A percentile compares a stretch with the other conserved stretches of the same genome.
phyloP scores from a whole-genome alignment of 1,140 invertebrate genomes.

The Agrilus planipennis region DNA sequence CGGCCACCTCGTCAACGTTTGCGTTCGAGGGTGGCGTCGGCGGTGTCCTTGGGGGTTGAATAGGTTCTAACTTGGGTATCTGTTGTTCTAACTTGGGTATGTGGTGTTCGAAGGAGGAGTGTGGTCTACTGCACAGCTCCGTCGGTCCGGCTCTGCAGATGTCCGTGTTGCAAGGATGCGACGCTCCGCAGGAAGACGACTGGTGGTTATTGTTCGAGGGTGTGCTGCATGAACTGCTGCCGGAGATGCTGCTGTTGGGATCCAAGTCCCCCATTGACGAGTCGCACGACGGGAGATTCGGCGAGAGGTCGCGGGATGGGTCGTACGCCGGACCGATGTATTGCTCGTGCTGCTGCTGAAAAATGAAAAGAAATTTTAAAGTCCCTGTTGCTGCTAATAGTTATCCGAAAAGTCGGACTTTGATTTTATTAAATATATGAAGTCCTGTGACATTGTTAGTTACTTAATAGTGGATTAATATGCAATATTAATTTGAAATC shows the following conservation, averaged over 20 bases:
- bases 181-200: conserved; percentile 26
- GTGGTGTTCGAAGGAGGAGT: conserved; percentile 32
- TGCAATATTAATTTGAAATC: too few relatives aligned
- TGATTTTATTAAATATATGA: too few relatives aligned
- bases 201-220: conserved; percentile 32
- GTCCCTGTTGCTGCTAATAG: too few relatives aligned
- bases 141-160: conserved; percentile 17
- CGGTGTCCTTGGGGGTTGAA: conserved; percentile 33
- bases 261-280: conserved; percentile 47
- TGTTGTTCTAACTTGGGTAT: conserved; percentile 43
- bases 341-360: conserved; percentile 47
- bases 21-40: conserved; percentile 28
- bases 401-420: too few relatives aligned
- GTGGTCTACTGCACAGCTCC: conserved; percentile 23
- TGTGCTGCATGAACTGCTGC: conserved; percentile 37
- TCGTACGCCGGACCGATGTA: conserved; percentile 54
- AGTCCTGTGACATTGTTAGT: too few relatives aligned
- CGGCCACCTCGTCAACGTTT: conserved; percentile 35
- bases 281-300: conserved; percentile 49
- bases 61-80: conserved; percentile 42
- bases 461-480: too few relatives aligned
- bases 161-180: conserved; percentile 13
- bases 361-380: conserved; percentile 21
- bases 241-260: conserved; percentile 38
- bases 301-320: conserved; percentile 55